These are phyloP conservation scores for Adineta ricciae DNA, from an alignment of 2,888 invertebrate genomes.

Conservation along the genomic window DNA sequence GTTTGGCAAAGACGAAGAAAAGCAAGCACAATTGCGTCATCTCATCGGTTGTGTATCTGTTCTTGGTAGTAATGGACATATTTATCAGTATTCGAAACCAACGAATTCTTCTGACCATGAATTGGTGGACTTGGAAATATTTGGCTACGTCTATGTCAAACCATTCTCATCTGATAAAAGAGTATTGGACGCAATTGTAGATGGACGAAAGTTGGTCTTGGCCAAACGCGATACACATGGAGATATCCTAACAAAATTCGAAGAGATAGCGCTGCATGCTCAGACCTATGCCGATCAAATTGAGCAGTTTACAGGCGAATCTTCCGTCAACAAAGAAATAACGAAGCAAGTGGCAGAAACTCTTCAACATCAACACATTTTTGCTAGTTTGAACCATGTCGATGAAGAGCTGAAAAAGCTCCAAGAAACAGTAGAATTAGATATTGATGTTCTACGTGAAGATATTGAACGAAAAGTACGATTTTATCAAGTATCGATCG, in stretches of 20 bases:
- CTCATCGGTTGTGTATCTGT: not conserved
- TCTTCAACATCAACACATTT: not conserved
- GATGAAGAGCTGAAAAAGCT: not conserved
- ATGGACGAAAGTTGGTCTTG: not conserved
- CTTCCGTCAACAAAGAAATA: not conserved
- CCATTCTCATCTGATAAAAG: not conserved
- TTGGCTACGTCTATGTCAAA: not conserved
- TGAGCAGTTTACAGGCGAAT: not conserved
- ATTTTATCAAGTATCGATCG: not conserved
- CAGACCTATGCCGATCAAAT: not conserved
- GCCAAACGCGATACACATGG: not conserved
- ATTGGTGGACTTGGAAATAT: not conserved
- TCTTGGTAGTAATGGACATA: not conserved
- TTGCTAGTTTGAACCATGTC: not conserved
- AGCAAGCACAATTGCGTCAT: not conserved
- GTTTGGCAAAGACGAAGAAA: not conserved
- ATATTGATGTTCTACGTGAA: not conserved
- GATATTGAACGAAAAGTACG: not conserved
- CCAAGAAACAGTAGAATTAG: not conserved
- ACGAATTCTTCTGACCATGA: not conserved
- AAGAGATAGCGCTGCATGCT: not conserved
- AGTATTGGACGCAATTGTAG: not conserved
- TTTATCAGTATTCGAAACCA: not conserved
- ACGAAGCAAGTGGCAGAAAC: not conserved
- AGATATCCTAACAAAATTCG: not conserved